Evolutionary conservation across 2,113 vertebrate species (phyloP).

Genomic region (Tachuris rubrigastra): DNA sequence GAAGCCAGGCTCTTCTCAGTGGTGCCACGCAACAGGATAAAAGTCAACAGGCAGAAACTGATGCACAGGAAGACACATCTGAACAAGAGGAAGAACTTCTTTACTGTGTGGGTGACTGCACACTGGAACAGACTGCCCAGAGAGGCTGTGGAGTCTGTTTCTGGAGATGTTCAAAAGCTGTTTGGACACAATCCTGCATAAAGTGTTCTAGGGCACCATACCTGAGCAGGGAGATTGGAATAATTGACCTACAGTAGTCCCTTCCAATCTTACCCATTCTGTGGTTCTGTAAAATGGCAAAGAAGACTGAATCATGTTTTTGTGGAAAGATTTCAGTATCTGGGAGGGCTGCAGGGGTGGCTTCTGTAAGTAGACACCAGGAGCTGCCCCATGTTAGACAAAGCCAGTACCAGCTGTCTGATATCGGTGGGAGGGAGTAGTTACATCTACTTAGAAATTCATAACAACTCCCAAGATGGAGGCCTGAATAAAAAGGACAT

Average conservation of each 20-base stretch:
- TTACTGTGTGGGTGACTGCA: background rate
- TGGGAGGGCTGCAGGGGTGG: background rate
- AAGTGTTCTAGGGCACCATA: fast-evolving
- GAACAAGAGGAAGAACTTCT: background rate
- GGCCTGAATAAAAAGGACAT: background rate
- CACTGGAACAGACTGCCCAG: background rate
- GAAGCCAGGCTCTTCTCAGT: fast-evolving
- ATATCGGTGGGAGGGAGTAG: no score
- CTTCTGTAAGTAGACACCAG: background rate
- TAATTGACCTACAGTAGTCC: background rate
- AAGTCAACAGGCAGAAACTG: background rate
- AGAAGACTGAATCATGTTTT: background rate
- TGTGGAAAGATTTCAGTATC: background rate
- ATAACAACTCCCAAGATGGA: background rate
- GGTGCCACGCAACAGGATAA: background rate
- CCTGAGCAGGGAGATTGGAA: background rate
- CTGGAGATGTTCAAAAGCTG: background rate
- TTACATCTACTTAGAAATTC: background rate
- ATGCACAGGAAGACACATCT: background rate
- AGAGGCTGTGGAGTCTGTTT: background rate
- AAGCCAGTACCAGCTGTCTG: background rate
- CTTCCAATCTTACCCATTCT: background rate
- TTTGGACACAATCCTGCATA: background rate
- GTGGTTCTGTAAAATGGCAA: background rate
- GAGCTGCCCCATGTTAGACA: background rate